Conservation (phyloP, 2,797 vertebrate species). For the Gymnothorax javanicus region DNA sequence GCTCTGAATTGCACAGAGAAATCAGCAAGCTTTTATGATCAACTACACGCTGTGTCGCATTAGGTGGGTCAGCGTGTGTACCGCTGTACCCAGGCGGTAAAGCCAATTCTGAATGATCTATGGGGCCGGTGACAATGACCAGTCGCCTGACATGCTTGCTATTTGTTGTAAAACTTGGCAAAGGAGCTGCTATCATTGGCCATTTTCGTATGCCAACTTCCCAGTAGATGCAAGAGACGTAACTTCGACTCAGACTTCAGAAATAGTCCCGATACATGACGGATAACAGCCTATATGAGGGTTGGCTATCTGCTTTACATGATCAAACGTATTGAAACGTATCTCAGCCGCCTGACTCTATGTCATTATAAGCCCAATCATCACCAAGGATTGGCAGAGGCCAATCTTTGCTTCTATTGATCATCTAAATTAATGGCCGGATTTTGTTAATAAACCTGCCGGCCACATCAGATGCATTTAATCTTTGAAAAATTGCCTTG, state of each 20-base stretch:
- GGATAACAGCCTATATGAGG: too few relatives aligned
- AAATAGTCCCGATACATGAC: neutral
- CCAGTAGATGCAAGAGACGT: neutral
- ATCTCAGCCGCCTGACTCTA: too few relatives aligned
- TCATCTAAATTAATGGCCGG: neutral
- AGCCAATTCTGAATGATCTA: constrained; percentile 1
- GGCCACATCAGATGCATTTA: neutral
- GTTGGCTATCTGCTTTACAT: constrained; percentile 3
- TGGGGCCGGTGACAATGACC: constrained; percentile 22
- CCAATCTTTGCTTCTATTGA: neutral
- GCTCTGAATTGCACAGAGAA: neutral
- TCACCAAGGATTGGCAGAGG: neutral
- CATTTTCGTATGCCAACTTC: constrained; percentile 8
- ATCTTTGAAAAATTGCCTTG: neutral
- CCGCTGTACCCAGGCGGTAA: neutral
- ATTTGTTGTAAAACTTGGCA: constrained; percentile 30
- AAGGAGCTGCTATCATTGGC: neutral
- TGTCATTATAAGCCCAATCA: neutral
- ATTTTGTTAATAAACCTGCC: neutral
- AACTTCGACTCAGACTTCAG: constrained; percentile 12
- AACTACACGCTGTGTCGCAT: neutral
- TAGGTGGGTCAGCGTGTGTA: constrained; percentile 4
- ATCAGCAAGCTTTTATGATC: neutral
- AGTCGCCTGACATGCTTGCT: constrained; percentile 13
- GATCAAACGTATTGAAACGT: neutral